Evolutionary conservation across 2,797 vertebrate species (phyloP).

Genomic region (Ctenopoma multispine): DNA sequence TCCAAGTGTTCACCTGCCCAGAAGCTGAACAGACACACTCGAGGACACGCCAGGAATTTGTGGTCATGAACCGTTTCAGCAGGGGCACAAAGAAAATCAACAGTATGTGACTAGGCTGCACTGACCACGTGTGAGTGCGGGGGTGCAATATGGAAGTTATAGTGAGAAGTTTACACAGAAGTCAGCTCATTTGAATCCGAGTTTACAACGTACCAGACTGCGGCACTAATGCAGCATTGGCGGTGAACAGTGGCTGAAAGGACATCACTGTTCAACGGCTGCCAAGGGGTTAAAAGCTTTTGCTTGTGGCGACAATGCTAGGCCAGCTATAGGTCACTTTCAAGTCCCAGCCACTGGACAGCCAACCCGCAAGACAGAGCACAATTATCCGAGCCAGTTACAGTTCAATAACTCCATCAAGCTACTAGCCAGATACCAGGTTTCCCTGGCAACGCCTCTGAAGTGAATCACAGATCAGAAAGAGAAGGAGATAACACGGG

Average conservation of each 20-base stretch:
- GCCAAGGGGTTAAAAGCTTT: slow-evolving; percentile 88
- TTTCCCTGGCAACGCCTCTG: slow-evolving; percentile 93
- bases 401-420: slow-evolving; percentile 98
- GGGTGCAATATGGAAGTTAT: background rate
- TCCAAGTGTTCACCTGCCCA: slow-evolving; percentile 33
- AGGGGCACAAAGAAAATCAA: slow-evolving; percentile 29
- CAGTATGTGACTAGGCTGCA: slow-evolving; percentile 14
- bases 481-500: slow-evolving; percentile 78
- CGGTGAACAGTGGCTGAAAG: background rate
- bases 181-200: background rate
- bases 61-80: slow-evolving; percentile 20
- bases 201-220: background rate
- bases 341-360: slow-evolving; percentile 90
- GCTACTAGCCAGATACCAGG: slow-evolving; percentile 94
- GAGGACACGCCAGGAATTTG: slow-evolving; percentile 51
- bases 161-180: background rate
- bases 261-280: slow-evolving; percentile 36
- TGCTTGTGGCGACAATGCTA: slow-evolving; percentile 87
- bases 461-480: slow-evolving; percentile 88
- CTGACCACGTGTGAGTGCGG: background rate
- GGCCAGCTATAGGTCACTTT: slow-evolving; percentile 92
- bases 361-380: slow-evolving; percentile 96
- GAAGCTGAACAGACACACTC: slow-evolving; percentile 37
- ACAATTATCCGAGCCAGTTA: slow-evolving; percentile 97
- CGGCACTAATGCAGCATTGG: background rate